phyloP scores from a whole-genome alignment of 2,113 vertebrate species.

The rat (Rattus norvegicus) region DNA sequence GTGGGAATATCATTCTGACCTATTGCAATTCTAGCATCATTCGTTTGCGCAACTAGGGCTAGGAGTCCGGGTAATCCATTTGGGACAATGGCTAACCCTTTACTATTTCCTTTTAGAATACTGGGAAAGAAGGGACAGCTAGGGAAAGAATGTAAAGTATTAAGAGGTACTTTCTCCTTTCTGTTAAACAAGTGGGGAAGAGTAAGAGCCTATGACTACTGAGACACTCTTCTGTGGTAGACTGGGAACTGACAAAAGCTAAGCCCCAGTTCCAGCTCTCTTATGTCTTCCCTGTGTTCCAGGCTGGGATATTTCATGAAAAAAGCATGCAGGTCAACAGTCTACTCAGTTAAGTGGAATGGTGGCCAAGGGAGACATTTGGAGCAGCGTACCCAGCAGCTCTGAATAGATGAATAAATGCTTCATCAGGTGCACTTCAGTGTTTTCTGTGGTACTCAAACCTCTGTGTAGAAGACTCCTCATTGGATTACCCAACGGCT shows the following conservation, averaged over 20 bases:
- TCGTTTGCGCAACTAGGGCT: slow-evolving; percentile 38
- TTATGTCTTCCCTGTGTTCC: not conserved
- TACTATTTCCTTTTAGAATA: slow-evolving; percentile 73
- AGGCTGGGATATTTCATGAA: slow-evolving; percentile 2
- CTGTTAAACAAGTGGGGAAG: not conserved
- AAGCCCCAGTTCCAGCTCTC: accelerated
- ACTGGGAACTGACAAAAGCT: not conserved
- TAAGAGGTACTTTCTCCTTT: not conserved
- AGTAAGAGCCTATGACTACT: not conserved
- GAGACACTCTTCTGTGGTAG: not conserved
- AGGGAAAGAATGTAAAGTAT: not conserved
- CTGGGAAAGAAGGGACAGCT: slow-evolving; percentile 57
- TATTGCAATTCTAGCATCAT: slow-evolving; percentile 39
- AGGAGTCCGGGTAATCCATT: slow-evolving; percentile 60
- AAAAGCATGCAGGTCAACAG: slow-evolving; percentile 42
- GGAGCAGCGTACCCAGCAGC: slow-evolving; percentile 56
- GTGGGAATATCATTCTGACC: slow-evolving; percentile 31
- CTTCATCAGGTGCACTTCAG: slow-evolving; percentile 52
- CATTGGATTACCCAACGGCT: not conserved
- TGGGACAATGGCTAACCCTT: slow-evolving; percentile 71
- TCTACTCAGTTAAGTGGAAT: slow-evolving; percentile 59
- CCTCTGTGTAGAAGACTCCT: slow-evolving; percentile 50
- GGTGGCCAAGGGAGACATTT: slow-evolving; percentile 59
- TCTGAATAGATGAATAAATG: slow-evolving; percentile 60
- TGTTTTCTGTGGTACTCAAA: slow-evolving; percentile 44